phyloP scores from a whole-genome alignment of 2,888 invertebrate genomes.

The Mycalesis mineus region DNA sequence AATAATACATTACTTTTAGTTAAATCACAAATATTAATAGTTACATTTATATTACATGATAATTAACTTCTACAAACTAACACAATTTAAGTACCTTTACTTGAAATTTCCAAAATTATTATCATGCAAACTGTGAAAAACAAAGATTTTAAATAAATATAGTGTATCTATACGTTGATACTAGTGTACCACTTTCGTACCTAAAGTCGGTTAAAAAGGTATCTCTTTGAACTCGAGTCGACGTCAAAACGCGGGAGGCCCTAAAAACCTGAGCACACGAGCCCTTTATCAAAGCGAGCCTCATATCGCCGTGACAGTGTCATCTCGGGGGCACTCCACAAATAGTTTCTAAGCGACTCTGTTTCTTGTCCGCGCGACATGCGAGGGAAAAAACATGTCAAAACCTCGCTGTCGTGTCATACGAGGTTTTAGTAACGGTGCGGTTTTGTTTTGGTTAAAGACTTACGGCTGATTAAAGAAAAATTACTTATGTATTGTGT shows the following conservation, averaged over 20 bases:
- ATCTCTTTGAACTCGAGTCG: background rate
- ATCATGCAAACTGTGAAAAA: too few relatives aligned
- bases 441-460: background rate
- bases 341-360: slow-evolving; percentile 35
- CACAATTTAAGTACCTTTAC: too few relatives aligned
- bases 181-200: background rate
- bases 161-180: too few relatives aligned
- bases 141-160: too few relatives aligned
- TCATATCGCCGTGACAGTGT: slow-evolving; percentile 40
- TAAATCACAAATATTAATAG: too few relatives aligned
- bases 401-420: background rate
- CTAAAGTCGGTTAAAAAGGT: background rate
- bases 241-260: slow-evolving; percentile 1
- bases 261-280: slow-evolving; percentile 14
- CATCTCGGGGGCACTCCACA: slow-evolving; percentile 34
- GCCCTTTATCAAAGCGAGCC: slow-evolving; percentile 26
- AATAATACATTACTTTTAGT: too few relatives aligned
- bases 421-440: background rate
- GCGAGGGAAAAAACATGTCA: slow-evolving; percentile 16
- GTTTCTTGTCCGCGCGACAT: slow-evolving; percentile 26
- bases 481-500: too few relatives aligned
- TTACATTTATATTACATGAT: too few relatives aligned
- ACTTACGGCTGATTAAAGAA: background rate
- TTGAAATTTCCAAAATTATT: too few relatives aligned
- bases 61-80: too few relatives aligned